Evolutionary conservation across 1,140 invertebrate genomes (phyloP).

Genomic region (Calliphora vicina): DNA sequence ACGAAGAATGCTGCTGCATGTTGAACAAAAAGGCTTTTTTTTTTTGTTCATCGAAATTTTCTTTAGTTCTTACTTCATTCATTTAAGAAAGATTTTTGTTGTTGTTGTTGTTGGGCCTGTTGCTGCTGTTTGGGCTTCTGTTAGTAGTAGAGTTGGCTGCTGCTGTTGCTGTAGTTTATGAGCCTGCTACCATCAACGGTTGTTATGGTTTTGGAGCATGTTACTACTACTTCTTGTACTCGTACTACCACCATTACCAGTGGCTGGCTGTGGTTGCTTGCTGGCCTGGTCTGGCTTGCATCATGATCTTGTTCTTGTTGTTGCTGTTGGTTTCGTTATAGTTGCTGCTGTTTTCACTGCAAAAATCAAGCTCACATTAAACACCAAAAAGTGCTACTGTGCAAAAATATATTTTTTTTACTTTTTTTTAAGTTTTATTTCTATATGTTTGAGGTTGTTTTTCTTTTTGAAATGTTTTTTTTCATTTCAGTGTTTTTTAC

Average conservation of each 20-base stretch:
- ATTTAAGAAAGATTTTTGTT: neutral
- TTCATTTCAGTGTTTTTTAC: too few relatives aligned
- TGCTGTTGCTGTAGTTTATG: neutral
- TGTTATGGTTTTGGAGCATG: constrained; percentile 12
- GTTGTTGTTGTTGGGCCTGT: neutral
- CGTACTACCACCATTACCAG: neutral
- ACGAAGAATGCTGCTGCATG: constrained; percentile 21
- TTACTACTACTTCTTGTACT: neutral
- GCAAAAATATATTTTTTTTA: neutral
- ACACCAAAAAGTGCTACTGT: constrained; percentile 34
- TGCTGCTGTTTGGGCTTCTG: neutral
- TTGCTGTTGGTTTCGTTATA: neutral
- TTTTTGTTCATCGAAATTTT: too few relatives aligned
- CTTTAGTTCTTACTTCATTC: neutral
- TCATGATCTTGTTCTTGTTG: constrained; percentile 15
- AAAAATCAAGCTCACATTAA: constrained; percentile 34
- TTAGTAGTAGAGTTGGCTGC: neutral
- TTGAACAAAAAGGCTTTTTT: constrained; percentile 18
- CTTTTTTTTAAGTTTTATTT: neutral
- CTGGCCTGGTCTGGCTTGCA: neutral
- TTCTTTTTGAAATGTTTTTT: neutral
- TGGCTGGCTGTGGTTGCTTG: neutral
- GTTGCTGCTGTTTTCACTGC: constrained; percentile 19
- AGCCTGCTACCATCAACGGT: neutral
- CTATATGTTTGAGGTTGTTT: neutral